phyloP scores from a whole-genome alignment of 1,140 invertebrate species.

The Subanguina moxae region DNA sequence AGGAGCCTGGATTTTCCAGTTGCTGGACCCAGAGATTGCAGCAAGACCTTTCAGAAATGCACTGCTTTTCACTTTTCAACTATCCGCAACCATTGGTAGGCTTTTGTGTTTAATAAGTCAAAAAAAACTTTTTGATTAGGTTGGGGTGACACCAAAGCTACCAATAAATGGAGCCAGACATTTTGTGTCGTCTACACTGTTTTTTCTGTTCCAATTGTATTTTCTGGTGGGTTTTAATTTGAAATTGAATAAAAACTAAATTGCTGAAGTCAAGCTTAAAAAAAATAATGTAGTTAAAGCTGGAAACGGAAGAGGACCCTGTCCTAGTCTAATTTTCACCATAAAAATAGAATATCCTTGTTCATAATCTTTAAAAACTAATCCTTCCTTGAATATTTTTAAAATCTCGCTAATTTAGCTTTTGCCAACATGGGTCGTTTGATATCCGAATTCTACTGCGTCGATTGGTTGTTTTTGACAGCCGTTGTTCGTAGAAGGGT shows the following conservation, averaged over 20 bases:
- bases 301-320: too few relatives aligned
- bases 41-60: slow-evolving; percentile 7
- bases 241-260: too few relatives aligned
- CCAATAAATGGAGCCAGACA: slow-evolving; percentile 19
- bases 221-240: slow-evolving; percentile 14
- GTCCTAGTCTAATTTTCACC: too few relatives aligned
- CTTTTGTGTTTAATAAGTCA: too few relatives aligned
- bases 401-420: background rate
- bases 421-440: slow-evolving; percentile 34
- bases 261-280: too few relatives aligned
- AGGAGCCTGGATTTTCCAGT: slow-evolving; percentile 8
- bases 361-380: too few relatives aligned
- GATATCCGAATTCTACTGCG: slow-evolving; percentile 34
- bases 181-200: slow-evolving; percentile 19
- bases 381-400: too few relatives aligned
- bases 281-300: too few relatives aligned
- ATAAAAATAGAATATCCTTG: too few relatives aligned
- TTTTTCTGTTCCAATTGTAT: slow-evolving; percentile 32
- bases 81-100: slow-evolving; percentile 13
- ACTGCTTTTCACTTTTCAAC: slow-evolving; percentile 19
- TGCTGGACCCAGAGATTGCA: slow-evolving; percentile 12
- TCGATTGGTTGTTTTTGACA: slow-evolving; percentile 33
- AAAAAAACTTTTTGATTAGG: too few relatives aligned
- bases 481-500: slow-evolving; percentile 32
- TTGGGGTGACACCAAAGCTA: slow-evolving; percentile 17